phyloP scores from a whole-genome alignment of 2,888 invertebrate species.

The Melipona bicolor region DNA sequence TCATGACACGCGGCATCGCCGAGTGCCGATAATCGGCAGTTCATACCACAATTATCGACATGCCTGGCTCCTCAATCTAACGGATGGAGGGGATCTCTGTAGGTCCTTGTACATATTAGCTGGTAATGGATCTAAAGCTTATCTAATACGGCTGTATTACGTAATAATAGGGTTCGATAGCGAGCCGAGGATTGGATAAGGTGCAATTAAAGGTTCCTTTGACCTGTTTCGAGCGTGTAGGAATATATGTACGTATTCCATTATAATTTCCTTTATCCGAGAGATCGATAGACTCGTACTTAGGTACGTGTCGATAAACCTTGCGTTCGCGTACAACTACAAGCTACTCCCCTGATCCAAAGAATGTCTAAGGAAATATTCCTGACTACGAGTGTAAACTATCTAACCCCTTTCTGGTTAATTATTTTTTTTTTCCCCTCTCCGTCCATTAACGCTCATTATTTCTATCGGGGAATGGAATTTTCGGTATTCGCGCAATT shows the following conservation, averaged over 20 bases:
- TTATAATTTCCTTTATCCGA: constrained; percentile 8
- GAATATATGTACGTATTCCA: not conserved
- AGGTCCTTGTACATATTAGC: constrained; percentile 60
- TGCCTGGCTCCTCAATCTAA: constrained; percentile 58
- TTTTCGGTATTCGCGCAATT: constrained; percentile 40
- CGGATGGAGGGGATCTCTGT: constrained; percentile 43
- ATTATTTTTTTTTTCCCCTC: constrained; percentile 24
- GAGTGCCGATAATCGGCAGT: constrained; percentile 59
- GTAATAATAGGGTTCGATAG: constrained; percentile 58
- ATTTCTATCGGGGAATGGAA: not conserved
- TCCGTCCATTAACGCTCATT: not conserved
- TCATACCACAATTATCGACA: constrained; percentile 65
- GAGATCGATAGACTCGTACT: constrained; percentile 6
- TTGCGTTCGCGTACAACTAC: no score
- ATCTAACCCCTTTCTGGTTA: not conserved
- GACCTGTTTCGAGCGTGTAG: constrained; percentile 13
- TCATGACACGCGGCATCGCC: constrained; percentile 46
- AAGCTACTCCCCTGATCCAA: not conserved
- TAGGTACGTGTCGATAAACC: constrained; percentile 2
- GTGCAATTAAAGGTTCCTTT: constrained; percentile 60
- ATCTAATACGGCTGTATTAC: constrained; percentile 59
- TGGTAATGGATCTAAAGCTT: constrained; percentile 61
- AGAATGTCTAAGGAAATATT: not conserved
- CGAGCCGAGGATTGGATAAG: constrained; percentile 53
- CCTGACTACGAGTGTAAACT: not conserved